A percentile compares a stretch with the other conserved stretches of the same genome.
These are phyloP conservation scores for Craniophora ligustri DNA, from an alignment of 2,888 invertebrate species.

Conservation along the genomic window DNA sequence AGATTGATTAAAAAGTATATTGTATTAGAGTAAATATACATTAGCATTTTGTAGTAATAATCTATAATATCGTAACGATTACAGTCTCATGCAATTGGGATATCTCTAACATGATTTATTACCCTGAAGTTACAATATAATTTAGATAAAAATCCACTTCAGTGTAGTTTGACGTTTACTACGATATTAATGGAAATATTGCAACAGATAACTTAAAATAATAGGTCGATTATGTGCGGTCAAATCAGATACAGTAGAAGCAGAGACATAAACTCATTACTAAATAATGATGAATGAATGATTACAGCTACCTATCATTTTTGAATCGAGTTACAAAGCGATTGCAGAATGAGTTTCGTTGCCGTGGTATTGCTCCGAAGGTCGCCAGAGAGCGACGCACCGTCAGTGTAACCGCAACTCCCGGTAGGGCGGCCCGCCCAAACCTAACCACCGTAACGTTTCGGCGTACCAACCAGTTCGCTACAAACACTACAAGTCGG, in stretches of 20 bases:
- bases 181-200: not conserved
- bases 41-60: too few species aligned
- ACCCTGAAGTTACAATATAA: not conserved
- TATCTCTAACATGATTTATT: not conserved
- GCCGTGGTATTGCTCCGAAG: slow-evolving; percentile 47
- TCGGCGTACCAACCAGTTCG: not conserved
- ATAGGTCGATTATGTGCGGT: too few species aligned
- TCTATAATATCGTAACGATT: too few species aligned
- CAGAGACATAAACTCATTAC: too few species aligned
- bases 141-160: not conserved
- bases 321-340: slow-evolving; percentile 26
- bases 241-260: too few species aligned
- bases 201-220: too few species aligned
- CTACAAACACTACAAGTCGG: slow-evolving; percentile 6
- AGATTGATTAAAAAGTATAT: too few species aligned
- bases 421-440: slow-evolving; percentile 70
- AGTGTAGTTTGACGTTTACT: not conserved
- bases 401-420: slow-evolving; percentile 66
- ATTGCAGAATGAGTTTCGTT: slow-evolving; percentile 36
- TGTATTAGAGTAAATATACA: too few species aligned
- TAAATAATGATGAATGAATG: too few species aligned
- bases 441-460: slow-evolving; percentile 52
- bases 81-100: not conserved
- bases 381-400: slow-evolving; percentile 40
- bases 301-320: too few species aligned